Base-by-base conservation (phyloP, 2,797 vertebrate species). In the Ctenochaetus hawaiiensis region DNA sequence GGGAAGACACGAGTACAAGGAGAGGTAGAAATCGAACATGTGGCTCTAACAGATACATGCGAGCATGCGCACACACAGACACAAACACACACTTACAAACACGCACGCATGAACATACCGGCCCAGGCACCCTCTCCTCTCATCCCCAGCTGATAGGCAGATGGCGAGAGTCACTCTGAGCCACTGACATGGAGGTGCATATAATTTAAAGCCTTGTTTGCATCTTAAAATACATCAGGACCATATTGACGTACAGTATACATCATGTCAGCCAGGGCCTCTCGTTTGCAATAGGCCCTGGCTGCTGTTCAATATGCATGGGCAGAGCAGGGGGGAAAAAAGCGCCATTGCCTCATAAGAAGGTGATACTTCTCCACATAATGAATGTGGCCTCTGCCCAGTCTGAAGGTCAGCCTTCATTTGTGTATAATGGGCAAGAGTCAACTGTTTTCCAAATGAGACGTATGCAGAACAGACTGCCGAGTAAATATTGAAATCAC, bases 191-290 rank as follows among this genome's bases (percentile, higher is more conserved):
- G 96, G 96, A 97, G 96, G 96, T 96, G 96, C 96, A 96, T 97
- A 97, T 99, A 96, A 97, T 99, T 99, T 98, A 97, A 97, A 96
- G 96, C 94, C 97, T 98, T 99, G 97, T 99, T 99, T 99, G 97
- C 96, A 98, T 99, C 98, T 97, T 97, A 97, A 98, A 97, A 97
- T 97, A 97, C 97, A 98, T 96, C 96, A 96, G 95, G 95, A 97
- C 97, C 97, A 98, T 98, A 99, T 98, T 99, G 97, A 98, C 96
- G 96, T 97, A 97, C 97, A 96, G 96, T 97, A 98, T 97, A 97
- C 96, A 97, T 96, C 96, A 96, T 97, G 96, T 97, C 96, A 96
- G 95, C 92, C 95, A 79, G 92, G 93, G 88, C 91, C 82, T 91
- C 95, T 95, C 93, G 91, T 96, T 96, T 95, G 95, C 94, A 89